Conservation (phyloP, 2,888 invertebrate genomes). For the Diaprepes abbreviatus region DNA sequence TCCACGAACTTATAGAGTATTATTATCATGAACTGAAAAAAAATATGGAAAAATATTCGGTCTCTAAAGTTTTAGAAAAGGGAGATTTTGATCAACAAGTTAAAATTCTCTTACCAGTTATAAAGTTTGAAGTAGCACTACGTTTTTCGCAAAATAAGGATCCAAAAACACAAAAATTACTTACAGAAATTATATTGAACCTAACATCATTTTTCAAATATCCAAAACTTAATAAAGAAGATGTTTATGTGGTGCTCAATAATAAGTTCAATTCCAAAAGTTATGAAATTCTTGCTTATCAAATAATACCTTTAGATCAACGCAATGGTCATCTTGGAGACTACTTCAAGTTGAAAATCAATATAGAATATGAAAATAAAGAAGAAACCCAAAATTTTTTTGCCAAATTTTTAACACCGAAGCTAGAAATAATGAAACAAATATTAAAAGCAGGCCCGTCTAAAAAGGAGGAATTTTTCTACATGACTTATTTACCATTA, state of each 20-base stretch:
- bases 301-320: conserved; percentile 49
- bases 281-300: conserved; percentile 51
- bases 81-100: not conserved
- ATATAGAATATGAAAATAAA: not conserved
- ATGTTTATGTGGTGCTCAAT: conserved; percentile 53
- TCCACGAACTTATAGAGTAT: conserved; percentile 41
- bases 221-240: conserved; percentile 53
- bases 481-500: conserved; percentile 62
- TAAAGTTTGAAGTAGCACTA: conserved; percentile 3
- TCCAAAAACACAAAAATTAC: not conserved
- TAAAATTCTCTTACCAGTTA: conserved; percentile 4
- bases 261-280: conserved; percentile 51
- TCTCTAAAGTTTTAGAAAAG: too few relatives aligned
- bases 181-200: not conserved
- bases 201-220: not conserved
- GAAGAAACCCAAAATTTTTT: conserved; percentile 10
- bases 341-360: conserved; percentile 55
- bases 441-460: conserved; percentile 49
- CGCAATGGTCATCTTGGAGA: conserved; percentile 58
- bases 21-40: conserved; percentile 32
- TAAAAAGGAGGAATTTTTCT: conserved; percentile 63
- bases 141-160: not conserved
- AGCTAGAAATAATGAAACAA: conserved; percentile 45
- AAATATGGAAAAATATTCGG: too few relatives aligned
- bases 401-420: conserved; percentile 34